Evolutionary conservation across 2,113 vertebrate genomes (phyloP).

Genomic region (Arothron firmamentum): DNA sequence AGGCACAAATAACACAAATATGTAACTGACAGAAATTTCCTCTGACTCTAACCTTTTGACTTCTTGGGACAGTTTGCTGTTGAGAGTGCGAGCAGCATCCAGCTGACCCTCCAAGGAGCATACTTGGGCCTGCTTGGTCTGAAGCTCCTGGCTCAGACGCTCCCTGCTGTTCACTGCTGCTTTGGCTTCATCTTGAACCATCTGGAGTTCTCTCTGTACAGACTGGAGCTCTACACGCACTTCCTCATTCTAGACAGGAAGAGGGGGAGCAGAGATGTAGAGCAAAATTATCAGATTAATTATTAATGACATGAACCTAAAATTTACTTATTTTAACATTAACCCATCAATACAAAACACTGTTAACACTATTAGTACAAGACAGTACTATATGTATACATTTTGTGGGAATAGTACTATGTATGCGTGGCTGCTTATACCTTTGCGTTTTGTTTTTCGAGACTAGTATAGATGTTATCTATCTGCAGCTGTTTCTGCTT

Average conservation of each 20-base stretch:
- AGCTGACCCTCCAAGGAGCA: constrained; percentile 77
- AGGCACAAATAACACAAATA: too few relatives aligned
- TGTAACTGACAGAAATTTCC: neutral
- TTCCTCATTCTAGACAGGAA: constrained; percentile 64
- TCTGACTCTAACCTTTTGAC: constrained; percentile 71
- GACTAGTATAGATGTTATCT: constrained; percentile 70
- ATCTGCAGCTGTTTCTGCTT: constrained; percentile 80
- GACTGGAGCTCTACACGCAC: constrained; percentile 63
- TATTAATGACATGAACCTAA: neutral
- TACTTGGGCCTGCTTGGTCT: constrained; percentile 72
- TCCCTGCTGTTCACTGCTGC: constrained; percentile 44
- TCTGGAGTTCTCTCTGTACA: constrained; percentile 67
- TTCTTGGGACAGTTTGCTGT: constrained; percentile 72
- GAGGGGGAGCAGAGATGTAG: neutral
- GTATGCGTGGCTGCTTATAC: constrained; percentile 42
- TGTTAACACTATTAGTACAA: neutral
- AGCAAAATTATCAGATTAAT: too few relatives aligned
- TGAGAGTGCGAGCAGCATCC: constrained; percentile 60
- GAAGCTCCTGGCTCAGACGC: constrained; percentile 71
- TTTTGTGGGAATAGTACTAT: neutral
- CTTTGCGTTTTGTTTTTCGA: constrained; percentile 77
- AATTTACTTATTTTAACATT: neutral
- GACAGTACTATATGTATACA: neutral
- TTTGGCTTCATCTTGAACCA: constrained; percentile 57
- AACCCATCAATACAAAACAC: neutral